A percentile compares a stretch with the other conserved stretches of the same genome.
Evolutionary conservation across 2,797 vertebrate genomes (phyloP).

Genomic region (Sebastes taczanowskii): DNA sequence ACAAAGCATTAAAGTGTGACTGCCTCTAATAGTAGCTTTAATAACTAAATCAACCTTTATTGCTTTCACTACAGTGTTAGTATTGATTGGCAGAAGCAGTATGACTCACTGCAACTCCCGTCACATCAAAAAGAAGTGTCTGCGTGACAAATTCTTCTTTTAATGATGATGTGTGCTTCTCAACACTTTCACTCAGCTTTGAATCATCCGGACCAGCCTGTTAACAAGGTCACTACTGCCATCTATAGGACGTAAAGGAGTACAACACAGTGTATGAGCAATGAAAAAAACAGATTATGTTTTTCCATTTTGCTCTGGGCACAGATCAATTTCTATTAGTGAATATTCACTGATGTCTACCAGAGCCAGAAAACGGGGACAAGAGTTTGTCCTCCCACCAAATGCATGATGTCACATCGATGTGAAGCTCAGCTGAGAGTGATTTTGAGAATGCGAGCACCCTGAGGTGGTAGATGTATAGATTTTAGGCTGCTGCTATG

Average conservation of each 20-base stretch:
- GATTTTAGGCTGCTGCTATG: constrained; percentile 4
- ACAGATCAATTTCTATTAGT: constrained; percentile 44
- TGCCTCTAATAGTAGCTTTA: neutral
- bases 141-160: constrained; percentile 9
- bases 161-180: constrained; percentile 1
- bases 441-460: neutral
- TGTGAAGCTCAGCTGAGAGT: neutral
- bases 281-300: neutral
- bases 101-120: constrained; percentile 20
- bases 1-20: too few species aligned
- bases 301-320: constrained; percentile 8
- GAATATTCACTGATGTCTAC: constrained; percentile 23
- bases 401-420: constrained; percentile 17
- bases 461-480: neutral
- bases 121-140: constrained; percentile 8
- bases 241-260: constrained; percentile 49
- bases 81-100: neutral
- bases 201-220: neutral
- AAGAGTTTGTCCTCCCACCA: constrained; percentile 12
- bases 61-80: neutral
- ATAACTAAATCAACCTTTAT: neutral
- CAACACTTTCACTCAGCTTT: neutral
- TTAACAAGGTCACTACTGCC: constrained; percentile 58
- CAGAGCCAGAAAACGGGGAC: constrained; percentile 4
- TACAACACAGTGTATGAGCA: neutral